Evolutionary conservation across 1,140 invertebrate genomes (phyloP), one percentile per base, ranked within the genome.

Genomic region (Solenopsis fugax): DNA sequence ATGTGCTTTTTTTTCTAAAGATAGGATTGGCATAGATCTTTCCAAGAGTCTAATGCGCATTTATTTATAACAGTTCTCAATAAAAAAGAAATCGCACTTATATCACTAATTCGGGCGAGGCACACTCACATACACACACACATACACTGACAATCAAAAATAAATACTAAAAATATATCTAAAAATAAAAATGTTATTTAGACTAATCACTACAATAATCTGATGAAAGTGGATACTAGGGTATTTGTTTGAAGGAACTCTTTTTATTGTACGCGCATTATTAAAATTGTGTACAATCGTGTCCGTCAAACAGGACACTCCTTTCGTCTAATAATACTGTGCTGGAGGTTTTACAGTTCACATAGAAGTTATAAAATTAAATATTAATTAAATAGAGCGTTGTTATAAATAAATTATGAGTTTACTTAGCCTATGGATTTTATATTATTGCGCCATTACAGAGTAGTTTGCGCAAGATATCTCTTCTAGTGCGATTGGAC

Each of bases 241-340:
- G 16, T 65, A 21, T 88, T 29, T 34, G 56, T 67, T 91, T 93
- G 92, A 94, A 95, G 93, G 94, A 94, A 95, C 94, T 95, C 91
- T 94, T 92, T 95, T 95, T 95, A 95, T 95, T 95, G 93, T 94
- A 94, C 93, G 92, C 93, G 91, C 92, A 94, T 93, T 93, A 92
- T 94, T 90, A 81, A 29, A 85, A 56, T 89, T 88, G 89, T 91
- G 87, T 93, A 93, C 90, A 92, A 89, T 92, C 76, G 78, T 87
- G 80, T 75, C 24, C 82, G 69, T 85, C 86, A 76, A 82, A 84
- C 67, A 21, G 48, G 29, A 69, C 75, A 76, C 73, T 50, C 81
- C 41, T 82, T 81, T 91, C 29, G 88, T 92, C 94, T 95, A 95
- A 93, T 95, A 95, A 95, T 95, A 95, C 94, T 95, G 94, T 92